Base-by-base conservation (phyloP, 64 coral and sea anemone species). In the Montipora efflorescens region DNA sequence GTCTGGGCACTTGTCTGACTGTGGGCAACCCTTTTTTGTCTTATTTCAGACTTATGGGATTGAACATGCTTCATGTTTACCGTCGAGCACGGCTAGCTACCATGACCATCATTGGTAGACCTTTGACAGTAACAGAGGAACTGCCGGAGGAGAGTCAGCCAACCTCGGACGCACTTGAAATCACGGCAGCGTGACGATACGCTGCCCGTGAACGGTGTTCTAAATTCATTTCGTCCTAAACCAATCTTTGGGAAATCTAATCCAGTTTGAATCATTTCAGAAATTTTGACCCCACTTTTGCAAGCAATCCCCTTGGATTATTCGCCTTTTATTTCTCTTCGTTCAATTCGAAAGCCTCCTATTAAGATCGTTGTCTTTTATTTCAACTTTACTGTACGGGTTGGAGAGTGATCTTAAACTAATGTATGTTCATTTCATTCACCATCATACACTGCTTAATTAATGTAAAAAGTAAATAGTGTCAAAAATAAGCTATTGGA, bases 31-130 rank as follows among this genome's bases (percentile, higher is more conserved):
- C 7, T 21, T 11, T 70, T 75, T 19, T 5, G 1, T 76, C 22
- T 69, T 44, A 21, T 87, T 85, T 13, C 58, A 98, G 96, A 79
- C 53, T 98, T 64, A 59, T 98, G 68, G 96, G 96, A 4, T 98
- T 98, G 6, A 98, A 98, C 67, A 92, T 98, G 89, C 59, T 91
- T 20, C 49, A 62, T 15, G 96, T 76, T 15, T 95, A 98, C 85
- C 85, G 96, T 61, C 82, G 89, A 82, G 96, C 96, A 4, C 90
- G 90, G 23, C 77, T 98, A 19, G 87, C 93, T 68, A 93, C 96
- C 12, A 81, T 98, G 59, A 95, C 89, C 21, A 95, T 98, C 13
- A 79, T 98, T 88, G 92, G 84, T 71, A 45, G 10, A 15, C 45
- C 82, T 86, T 62, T 49, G 66, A 72, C 64, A 5, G 9, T 4